These are phyloP conservation scores for Didymodactylos carnosus DNA, from an alignment of 2,888 invertebrate genomes.

Conservation along the genomic window DNA sequence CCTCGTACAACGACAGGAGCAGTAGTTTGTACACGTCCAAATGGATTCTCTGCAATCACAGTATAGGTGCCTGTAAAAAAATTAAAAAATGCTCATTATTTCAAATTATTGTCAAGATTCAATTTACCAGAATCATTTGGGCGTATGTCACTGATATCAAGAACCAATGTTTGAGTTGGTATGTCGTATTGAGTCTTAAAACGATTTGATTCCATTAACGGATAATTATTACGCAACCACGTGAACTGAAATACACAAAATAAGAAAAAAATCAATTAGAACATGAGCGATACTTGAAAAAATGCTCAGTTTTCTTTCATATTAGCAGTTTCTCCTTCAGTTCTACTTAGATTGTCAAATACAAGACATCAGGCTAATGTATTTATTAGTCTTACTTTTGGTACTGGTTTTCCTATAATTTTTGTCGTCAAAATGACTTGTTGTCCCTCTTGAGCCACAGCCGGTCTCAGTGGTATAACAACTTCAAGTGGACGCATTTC, in stretches of 20 bases:
- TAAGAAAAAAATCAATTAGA: neutral
- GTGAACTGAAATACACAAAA: neutral
- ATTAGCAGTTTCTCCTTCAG: too few species aligned
- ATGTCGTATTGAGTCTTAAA: slow-evolving; percentile 11
- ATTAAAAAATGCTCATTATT: too few species aligned
- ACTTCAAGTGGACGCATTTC: slow-evolving; percentile 50
- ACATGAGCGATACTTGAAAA: neutral
- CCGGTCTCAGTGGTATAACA: slow-evolving; percentile 60
- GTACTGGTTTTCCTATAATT: slow-evolving; percentile 24
- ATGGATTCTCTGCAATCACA: slow-evolving; percentile 4
- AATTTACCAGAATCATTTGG: slow-evolving; percentile 9
- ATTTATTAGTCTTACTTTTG: slow-evolving; percentile 20
- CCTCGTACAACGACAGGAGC: neutral
- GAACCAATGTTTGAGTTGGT: slow-evolving; percentile 1
- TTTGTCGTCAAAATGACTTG: slow-evolving; percentile 65
- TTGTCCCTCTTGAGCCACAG: slow-evolving; percentile 71
- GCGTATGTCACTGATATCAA: slow-evolving; percentile 6
- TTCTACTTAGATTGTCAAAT: too few species aligned
- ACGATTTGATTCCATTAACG: slow-evolving; percentile 5
- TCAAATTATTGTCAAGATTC: neutral
- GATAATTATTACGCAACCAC: slow-evolving; percentile 11
- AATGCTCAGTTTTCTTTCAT: too few species aligned
- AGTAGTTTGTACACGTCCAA: neutral
- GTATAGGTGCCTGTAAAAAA: slow-evolving; percentile 7
- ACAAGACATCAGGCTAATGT: too few species aligned